phyloP scores from a whole-genome alignment of 2,113 vertebrate species.

The Lamprologus speciosus region DNA sequence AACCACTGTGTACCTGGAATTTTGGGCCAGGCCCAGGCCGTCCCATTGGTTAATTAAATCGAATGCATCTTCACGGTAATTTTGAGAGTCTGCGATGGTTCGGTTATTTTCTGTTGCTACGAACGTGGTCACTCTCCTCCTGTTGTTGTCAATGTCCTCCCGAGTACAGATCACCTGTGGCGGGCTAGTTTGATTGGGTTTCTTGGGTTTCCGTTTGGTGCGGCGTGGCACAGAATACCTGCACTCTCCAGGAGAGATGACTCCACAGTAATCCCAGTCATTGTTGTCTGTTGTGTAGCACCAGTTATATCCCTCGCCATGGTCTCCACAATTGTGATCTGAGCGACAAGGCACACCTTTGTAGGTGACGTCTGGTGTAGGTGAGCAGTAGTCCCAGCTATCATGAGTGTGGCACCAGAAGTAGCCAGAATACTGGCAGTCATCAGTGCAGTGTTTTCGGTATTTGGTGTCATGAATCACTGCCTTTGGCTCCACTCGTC shows the following conservation, averaged over 20 bases:
- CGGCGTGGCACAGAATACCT: background rate
- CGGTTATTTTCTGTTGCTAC: rapidly evolving
- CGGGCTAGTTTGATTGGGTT: rapidly evolving
- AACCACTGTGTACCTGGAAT: too few relatives aligned
- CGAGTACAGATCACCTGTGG: rapidly evolving
- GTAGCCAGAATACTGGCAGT: rapidly evolving
- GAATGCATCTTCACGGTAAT: rapidly evolving
- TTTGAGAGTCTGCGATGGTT: rapidly evolving
- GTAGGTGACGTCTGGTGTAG: rapidly evolving
- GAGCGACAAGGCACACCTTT: background rate
- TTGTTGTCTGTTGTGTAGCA: background rate
- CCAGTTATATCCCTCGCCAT: rapidly evolving
- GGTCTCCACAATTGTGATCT: background rate
- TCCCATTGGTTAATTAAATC: rapidly evolving
- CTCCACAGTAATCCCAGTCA: background rate
- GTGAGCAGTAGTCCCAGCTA: background rate
- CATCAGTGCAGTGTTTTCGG: rapidly evolving
- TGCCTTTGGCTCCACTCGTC: background rate
- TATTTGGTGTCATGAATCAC: rapidly evolving
- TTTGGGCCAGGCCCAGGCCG: background rate
- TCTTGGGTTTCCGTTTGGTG: rapidly evolving
- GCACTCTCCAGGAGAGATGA: background rate
- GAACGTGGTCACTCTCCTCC: rapidly evolving
- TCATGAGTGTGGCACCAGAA: background rate
- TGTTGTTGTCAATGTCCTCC: rapidly evolving